Percentiles rank a stretch among this genome's conserved stretches.
Evolutionary conservation across 2,797 vertebrate species (phyloP).

Genomic region (Schizothorax lantsangensis): DNA sequence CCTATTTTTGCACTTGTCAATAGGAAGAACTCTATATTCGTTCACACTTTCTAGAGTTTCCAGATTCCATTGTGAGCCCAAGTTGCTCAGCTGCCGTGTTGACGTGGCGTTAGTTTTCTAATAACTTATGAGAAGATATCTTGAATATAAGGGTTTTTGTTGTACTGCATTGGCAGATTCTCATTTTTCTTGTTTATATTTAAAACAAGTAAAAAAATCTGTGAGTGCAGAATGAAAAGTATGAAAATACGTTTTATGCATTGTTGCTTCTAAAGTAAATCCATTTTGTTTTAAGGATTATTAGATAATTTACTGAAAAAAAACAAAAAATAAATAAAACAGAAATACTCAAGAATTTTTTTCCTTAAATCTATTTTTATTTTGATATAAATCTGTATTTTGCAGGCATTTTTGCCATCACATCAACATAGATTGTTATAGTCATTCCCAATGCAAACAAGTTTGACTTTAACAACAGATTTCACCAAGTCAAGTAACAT

Average conservation of each 20-base stretch:
- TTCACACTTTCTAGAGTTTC: conserved; percentile 56
- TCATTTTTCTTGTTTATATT: not conserved
- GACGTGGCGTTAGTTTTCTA: conserved; percentile 1
- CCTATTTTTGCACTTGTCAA: conserved; percentile 53
- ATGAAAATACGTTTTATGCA: not conserved
- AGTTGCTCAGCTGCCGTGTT: conserved; percentile 25
- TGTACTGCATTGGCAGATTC: not conserved
- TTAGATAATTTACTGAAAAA: not conserved
- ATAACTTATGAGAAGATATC: not conserved
- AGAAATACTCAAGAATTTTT: not conserved
- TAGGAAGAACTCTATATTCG: conserved; percentile 30
- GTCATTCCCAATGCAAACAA: not conserved
- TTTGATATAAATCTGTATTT: not conserved
- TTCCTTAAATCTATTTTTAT: no score
- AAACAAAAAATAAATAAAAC: not conserved
- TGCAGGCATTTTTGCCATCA: not conserved
- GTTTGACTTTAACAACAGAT: not conserved
- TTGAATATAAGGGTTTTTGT: not conserved
- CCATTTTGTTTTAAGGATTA: not conserved
- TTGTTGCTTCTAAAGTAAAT: not conserved
- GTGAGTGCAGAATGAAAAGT: not conserved
- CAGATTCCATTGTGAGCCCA: conserved; percentile 36
- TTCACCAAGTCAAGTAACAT: not conserved
- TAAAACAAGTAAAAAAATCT: not conserved
- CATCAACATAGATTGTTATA: not conserved